Evolutionary conservation across 1,140 invertebrate genomes (phyloP).

Genomic region (Daktulosphaira vitifoliae): DNA sequence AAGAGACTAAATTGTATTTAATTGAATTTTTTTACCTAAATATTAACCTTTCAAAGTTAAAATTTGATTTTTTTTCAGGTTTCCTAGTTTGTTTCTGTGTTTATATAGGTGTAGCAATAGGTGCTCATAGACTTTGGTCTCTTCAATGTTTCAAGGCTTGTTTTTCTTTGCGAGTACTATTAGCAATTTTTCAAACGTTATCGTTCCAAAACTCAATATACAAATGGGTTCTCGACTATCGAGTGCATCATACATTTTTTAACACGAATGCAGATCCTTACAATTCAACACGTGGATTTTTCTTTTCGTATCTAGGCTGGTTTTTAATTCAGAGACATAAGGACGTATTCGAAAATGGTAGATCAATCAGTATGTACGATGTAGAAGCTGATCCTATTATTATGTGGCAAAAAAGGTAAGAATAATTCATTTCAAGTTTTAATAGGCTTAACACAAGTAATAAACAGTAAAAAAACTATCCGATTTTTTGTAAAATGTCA

Average conservation of each 20-base stretch:
- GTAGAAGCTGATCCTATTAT: slow-evolving; percentile 63
- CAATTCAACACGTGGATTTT: slow-evolving; percentile 60
- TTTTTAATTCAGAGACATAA: slow-evolving; percentile 75
- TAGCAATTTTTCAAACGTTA: slow-evolving; percentile 65
- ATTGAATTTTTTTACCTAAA: no score
- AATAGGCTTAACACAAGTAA: no score
- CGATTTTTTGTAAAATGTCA: no score
- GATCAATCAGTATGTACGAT: slow-evolving; percentile 70
- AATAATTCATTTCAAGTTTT: no score
- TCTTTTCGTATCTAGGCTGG: slow-evolving; percentile 91
- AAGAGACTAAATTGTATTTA: no score
- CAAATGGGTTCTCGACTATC: slow-evolving; percentile 73
- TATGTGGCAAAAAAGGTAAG: slow-evolving; percentile 52
- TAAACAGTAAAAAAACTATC: no score
- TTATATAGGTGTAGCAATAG: slow-evolving; percentile 71
- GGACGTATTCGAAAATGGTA: slow-evolving; percentile 71
- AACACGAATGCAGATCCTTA: slow-evolving; percentile 88
- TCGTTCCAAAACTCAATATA: slow-evolving; percentile 69
- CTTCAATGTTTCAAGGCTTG: slow-evolving; percentile 80
- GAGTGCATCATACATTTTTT: slow-evolving; percentile 84
- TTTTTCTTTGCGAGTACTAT: slow-evolving; percentile 62
- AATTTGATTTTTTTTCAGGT: slow-evolving; percentile 40
- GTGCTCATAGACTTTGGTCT: slow-evolving; percentile 80
- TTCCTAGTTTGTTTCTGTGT: slow-evolving; percentile 42
- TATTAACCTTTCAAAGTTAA: no score